Evolutionary conservation across 1,140 invertebrate species (phyloP).

Genomic region (Aphidius ervi): DNA sequence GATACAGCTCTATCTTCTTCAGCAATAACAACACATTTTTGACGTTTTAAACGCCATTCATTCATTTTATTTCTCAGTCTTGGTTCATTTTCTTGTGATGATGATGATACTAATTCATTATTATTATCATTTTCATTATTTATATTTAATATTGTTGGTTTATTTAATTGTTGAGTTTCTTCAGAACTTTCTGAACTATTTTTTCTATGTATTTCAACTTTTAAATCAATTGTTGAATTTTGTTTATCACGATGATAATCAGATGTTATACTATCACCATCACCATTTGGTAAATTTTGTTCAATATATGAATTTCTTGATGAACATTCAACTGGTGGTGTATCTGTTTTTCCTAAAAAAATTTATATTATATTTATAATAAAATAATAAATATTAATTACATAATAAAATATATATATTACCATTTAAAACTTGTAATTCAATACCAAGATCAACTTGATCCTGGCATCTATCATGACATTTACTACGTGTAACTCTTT

Average conservation of each 20-base stretch:
- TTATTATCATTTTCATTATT: conserved; percentile 28
- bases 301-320: conserved; percentile 59
- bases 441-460: conserved; percentile 62
- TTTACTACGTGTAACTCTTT: conserved; percentile 39
- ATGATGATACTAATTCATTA: conserved; percentile 38
- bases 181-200: conserved; percentile 83
- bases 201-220: conserved; percentile 88
- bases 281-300: conserved; percentile 45
- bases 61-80: conserved; percentile 11
- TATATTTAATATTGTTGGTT: conserved; percentile 37
- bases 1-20: conserved; percentile 36
- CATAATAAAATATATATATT: conserved; percentile 23
- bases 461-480: conserved; percentile 44
- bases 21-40: conserved; percentile 38
- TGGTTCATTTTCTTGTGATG: conserved; percentile 16
- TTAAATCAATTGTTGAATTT: conserved; percentile 66
- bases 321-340: conserved; percentile 58
- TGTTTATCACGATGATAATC: conserved; percentile 51
- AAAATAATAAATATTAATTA: conserved; percentile 14
- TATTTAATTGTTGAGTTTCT: conserved; percentile 47
- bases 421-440: conserved; percentile 72
- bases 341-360: conserved; percentile 51
- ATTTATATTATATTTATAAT: conserved; percentile 1
- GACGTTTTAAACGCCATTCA: conserved; percentile 33
- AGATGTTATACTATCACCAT: conserved; percentile 51